Conservation (phyloP, 2,113 vertebrate species). For the Galeopterus variegatus region DNA sequence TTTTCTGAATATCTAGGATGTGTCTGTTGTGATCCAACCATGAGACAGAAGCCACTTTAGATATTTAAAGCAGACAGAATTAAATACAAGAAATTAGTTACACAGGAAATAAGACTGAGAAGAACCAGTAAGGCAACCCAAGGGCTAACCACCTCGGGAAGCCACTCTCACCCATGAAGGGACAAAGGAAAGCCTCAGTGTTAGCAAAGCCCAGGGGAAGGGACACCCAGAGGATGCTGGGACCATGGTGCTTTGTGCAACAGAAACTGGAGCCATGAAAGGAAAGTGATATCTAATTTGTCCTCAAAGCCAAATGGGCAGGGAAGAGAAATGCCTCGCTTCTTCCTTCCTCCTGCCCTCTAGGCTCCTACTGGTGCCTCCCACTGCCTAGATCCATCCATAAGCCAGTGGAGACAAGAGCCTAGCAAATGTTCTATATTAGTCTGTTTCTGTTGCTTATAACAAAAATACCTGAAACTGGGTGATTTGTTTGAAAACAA, state of each 20-base stretch:
- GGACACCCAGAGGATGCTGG: not conserved
- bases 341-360: not conserved
- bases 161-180: not conserved
- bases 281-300: not conserved
- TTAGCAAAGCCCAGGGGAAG: not conserved
- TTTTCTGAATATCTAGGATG: slow-evolving; percentile 7
- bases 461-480: too few relatives aligned
- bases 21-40: not conserved
- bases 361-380: not conserved
- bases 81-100: not conserved
- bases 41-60: not conserved
- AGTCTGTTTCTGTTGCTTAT: too few relatives aligned
- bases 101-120: not conserved
- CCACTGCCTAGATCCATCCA: not conserved
- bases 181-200: not conserved
- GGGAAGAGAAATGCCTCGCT: not conserved
- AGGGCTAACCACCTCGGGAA: not conserved
- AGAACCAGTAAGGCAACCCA: not conserved
- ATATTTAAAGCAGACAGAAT: not conserved
- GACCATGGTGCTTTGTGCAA: too few relatives aligned
- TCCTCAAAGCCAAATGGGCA: not conserved
- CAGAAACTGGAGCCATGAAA: not conserved
- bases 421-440: not conserved
- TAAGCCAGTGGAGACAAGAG: not conserved
- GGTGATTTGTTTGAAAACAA: too few relatives aligned